Base-by-base conservation (phyloP, 2,888 invertebrate species). In the Acrocyrtus sp. region DNA sequence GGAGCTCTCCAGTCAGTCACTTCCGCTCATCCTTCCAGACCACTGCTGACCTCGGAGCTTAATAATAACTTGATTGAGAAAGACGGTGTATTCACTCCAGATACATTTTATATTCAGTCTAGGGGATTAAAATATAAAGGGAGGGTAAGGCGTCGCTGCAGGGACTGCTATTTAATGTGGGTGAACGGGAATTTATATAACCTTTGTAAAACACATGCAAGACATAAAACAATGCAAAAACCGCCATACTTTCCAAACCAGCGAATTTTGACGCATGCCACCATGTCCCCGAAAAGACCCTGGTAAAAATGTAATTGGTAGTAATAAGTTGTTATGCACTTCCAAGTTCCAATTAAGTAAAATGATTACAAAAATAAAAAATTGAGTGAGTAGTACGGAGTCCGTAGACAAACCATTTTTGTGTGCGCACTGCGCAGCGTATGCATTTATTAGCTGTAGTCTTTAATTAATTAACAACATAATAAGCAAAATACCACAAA, bases 161-260 rank as follows among this genome's bases (percentile, higher is more conserved):
- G 90, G 83, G 90, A 91, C 81, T 95, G 95, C 83, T 92, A 90
- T 81, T 87, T 91, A 82, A 90, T 92, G 12, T 85, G 87, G 48
- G 85, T 91, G 66, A 87, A 92, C 80, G 88, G 90, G 78, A 87
- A 92, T 70, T 82, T 89, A 80, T 91, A 89, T 83, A 89, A 92
- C 47, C 88, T 92, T 78, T 95, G 95, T 81, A 90, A 90, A 65
- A 90, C 89, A 27, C 89, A 89, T 82, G 90, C 90, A 22, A 88
- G 94, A 41, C 95, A 95, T 83, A 95, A 95, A 82, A 94, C 94
- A 85, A 91, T 90, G 89, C 85, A 89, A 17, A 90, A 90, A 87
- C 87, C 88, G 69, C 87, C 89, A 69, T 88, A 88, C 77, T 90
- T 89, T 12, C 88, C 88, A 76, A 91, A 91, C 80, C 90, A 90